Base-by-base conservation (phyloP, 2,113 vertebrate genomes). In the Collichthys lucidus region DNA sequence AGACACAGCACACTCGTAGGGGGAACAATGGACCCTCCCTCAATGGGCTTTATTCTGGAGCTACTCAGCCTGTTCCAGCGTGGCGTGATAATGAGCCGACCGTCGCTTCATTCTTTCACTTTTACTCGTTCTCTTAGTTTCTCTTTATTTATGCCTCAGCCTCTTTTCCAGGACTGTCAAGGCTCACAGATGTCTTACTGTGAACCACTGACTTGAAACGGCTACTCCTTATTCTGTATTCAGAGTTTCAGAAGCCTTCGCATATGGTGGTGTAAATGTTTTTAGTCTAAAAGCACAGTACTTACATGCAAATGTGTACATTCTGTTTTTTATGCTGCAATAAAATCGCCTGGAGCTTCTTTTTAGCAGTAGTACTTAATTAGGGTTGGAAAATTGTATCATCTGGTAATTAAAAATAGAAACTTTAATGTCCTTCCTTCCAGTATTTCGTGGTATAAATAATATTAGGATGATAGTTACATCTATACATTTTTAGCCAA, bases 41-140 rank as follows among this genome's bases (percentile, higher is more conserved):
- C 89, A 94, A 94, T 92, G 87, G 90, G 81, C 79, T 91, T 92
- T 86, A 89, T 95, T 95, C 94, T 92, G 85, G 94, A 90, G 89
- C 85, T 76, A 87, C 88, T 90, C 84, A 73, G 90, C 74, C 81
- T 87, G 84, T 93, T 95, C 91, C 86, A 92, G 86, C 5, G 60
- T 72, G 57, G 65, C n/a, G 74, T 85, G 80, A 86, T 74, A 81
- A 89, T 89, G 79, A 87, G 75, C 53, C 64, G 11, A 50, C 64
- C 64, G 60, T 81, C 66, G 77, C 68, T 86, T 89, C 67, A 84
- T 77, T 71, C 65, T 81, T 63, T 76, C 61, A 75, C 46, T 88
- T 74, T 74, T 56, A 71, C 19, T 76, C 4, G 3, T 83, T 82
- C 84, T 83, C 59, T 74, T 77, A 62, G 55, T 63, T 75, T 84